phyloP scores from a whole-genome alignment of 2,888 invertebrate species.

The Epistrophe grossulariae region DNA sequence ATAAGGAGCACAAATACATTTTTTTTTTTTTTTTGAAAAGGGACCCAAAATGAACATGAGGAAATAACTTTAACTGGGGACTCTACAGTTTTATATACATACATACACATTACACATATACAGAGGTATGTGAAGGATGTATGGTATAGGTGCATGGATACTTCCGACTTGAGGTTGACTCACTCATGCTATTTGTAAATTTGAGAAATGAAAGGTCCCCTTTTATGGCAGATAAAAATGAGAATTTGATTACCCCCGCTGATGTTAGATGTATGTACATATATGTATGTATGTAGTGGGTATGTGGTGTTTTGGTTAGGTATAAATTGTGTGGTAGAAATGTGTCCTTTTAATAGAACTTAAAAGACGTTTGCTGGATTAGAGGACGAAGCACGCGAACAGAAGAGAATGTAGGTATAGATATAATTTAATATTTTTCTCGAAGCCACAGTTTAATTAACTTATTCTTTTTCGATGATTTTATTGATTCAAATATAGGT shows the following conservation, averaged over 20 bases:
- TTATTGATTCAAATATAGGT: not conserved
- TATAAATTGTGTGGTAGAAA: constrained; percentile 17
- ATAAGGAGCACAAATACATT: constrained; percentile 10
- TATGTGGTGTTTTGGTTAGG: not conserved
- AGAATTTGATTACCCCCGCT: constrained; percentile 25
- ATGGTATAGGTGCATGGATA: not conserved
- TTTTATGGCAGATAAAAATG: constrained; percentile 47
- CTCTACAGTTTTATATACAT: not conserved
- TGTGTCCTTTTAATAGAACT: constrained; percentile 29
- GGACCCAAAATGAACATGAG: not conserved
- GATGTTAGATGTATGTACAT: not conserved
- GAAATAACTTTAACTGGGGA: not conserved
- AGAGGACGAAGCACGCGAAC: not conserved
- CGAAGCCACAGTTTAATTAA: not conserved
- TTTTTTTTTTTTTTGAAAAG: not conserved
- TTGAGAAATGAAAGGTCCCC: constrained; percentile 35
- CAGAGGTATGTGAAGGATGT: not conserved
- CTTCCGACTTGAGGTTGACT: constrained; percentile 43
- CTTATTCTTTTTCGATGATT: not conserved
- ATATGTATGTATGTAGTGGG: not conserved
- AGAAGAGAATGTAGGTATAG: not conserved
- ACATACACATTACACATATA: too few relatives aligned
- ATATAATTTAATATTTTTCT: not conserved
- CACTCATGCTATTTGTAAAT: constrained; percentile 53
- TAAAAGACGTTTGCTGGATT: not conserved